Percentiles rank a stretch among this genome's conserved stretches.
Evolutionary conservation across 1,140 invertebrate genomes (phyloP).

Genomic region (Leucophenga varia): DNA sequence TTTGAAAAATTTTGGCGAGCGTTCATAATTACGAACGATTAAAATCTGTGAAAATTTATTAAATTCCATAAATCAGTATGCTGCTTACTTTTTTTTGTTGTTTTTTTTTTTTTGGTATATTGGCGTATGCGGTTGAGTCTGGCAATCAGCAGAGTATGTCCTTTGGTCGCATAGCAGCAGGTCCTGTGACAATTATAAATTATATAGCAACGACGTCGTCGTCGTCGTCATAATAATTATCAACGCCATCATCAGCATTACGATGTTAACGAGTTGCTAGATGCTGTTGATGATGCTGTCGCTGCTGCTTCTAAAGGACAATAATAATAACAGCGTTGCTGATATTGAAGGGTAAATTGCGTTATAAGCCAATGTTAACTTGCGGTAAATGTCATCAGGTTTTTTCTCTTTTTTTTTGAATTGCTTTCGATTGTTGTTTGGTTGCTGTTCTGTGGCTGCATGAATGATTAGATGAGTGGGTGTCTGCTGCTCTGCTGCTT

Average conservation of each 20-base stretch:
- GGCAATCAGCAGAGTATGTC: too few relatives aligned
- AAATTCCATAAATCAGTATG: slow-evolving; percentile 49
- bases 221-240: too few relatives aligned
- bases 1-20: slow-evolving; percentile 6
- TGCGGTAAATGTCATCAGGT: slow-evolving; percentile 40
- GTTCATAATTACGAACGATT: slow-evolving; percentile 45
- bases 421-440: too few relatives aligned
- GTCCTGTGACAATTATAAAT: slow-evolving; percentile 52
- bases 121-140: neutral
- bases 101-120: too few relatives aligned
- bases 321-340: too few relatives aligned
- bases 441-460: neutral
- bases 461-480: neutral
- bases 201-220: slow-evolving; percentile 18
- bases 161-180: slow-evolving; percentile 11
- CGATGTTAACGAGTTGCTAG: slow-evolving; percentile 10
- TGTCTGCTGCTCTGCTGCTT: too few relatives aligned
- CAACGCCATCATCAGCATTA: too few relatives aligned
- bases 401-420: neutral
- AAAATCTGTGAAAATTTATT: slow-evolving; percentile 52
- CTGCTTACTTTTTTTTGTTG: too few relatives aligned
- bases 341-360: slow-evolving; percentile 30
- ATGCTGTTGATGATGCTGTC: too few relatives aligned
- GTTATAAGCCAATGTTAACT: neutral
- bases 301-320: too few relatives aligned